Evolutionary conservation across 1,140 invertebrate genomes (phyloP), one percentile per base, ranked within the genome.

Genomic region (Vollenhovia emeryi): DNA sequence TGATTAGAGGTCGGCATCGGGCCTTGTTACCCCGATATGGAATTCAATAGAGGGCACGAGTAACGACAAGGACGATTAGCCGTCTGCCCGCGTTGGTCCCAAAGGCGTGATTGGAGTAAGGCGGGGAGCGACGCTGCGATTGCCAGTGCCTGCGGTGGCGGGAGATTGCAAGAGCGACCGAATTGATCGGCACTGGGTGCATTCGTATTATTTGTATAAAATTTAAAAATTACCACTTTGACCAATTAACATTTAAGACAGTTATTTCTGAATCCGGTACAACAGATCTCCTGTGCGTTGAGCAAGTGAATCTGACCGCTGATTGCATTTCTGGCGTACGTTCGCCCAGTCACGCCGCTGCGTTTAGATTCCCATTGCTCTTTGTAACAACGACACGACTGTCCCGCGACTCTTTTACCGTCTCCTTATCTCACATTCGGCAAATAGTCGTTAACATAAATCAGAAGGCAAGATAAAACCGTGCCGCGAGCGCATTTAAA

Each of bases 1-100:
- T 88, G 87, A 87, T 88, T 88, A 87, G 87, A 88, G 87, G 87
- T 87, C 87, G 87, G 87, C 73, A 50, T 24, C 52, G 80, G 55
- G 80, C 68, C 87, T 88, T 80, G 87, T 88, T 88, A 88, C 87
- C 66, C 48, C 86, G 80, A 88, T 88, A 87, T 75, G 86, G 74
- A 88, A 88, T 88, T 87, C 87, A 88, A 88, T 88, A 82, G 85
- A 87, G 40, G 73, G 50, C 60, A 87, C 74, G 66, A 84, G 33
- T 74, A 84, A 78, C 86, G 82, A 84, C 64, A 68, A 79, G 79
- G 73, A 68, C 60, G 86, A 88, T 89, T 86, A 88, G 59, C 74
- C 21, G 50, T 75, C 68, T 52, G 60, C 48, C 52, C 55, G 30
- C 11, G 50, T 78, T 57, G 36, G 24, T 60, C 11, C 15, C 30